These are phyloP conservation scores for Lycocorax pyrrhopterus DNA, from an alignment of 2,113 vertebrate genomes.

Conservation along the genomic window DNA sequence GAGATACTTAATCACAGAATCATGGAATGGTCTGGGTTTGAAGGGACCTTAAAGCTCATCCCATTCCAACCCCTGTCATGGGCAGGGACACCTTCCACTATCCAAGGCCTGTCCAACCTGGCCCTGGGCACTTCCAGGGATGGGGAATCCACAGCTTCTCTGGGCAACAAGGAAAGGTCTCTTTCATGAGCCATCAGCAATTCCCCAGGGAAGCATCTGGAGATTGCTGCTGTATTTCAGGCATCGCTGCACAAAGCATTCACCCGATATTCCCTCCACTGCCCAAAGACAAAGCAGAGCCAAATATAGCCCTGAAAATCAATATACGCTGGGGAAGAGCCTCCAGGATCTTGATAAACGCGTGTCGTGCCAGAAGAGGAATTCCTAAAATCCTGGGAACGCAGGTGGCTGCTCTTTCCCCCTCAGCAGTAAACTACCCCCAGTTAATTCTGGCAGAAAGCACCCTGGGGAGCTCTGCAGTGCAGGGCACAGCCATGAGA, in stretches of 20 bases:
- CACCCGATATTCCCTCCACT: not conserved
- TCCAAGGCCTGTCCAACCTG: not conserved
- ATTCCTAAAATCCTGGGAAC: not conserved
- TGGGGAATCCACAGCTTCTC: not conserved
- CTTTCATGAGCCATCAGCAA: not conserved
- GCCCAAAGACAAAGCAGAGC: not conserved
- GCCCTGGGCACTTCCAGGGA: not conserved
- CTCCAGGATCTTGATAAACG: not conserved
- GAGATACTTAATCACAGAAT: not conserved
- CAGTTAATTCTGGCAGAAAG: not conserved
- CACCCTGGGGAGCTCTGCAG: not conserved
- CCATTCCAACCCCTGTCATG: not conserved
- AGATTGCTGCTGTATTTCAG: not conserved
- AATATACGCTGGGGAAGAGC: not conserved
- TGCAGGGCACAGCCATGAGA: not conserved
- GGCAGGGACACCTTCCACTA: not conserved
- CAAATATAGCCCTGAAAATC: conserved; percentile 35
- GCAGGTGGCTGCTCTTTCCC: not conserved
- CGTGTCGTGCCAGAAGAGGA: not conserved
- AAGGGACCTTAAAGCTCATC: not conserved
- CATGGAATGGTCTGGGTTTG: not conserved
- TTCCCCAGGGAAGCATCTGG: not conserved
- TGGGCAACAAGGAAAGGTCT: not conserved
- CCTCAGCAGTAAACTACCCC: not conserved
- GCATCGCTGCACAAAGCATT: not conserved